Evolutionary conservation across 2,888 invertebrate genomes (phyloP).

Genomic region (Empis livida): DNA sequence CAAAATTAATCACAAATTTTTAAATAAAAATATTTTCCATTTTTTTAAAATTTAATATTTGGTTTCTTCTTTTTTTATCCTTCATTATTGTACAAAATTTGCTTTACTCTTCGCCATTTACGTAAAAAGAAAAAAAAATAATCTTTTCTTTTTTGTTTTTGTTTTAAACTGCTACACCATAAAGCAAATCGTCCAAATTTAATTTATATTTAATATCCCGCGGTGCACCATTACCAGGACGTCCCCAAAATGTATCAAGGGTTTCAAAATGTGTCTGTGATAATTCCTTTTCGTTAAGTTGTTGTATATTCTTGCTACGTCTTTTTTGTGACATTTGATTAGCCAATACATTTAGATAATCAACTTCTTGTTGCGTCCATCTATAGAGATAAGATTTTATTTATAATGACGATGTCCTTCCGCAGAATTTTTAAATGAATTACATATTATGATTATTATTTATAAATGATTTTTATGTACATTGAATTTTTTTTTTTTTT

Average conservation of each 20-base stretch:
- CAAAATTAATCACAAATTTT: not conserved
- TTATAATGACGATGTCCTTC: no score
- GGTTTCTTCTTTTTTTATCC: no score
- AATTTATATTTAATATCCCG: constrained; percentile 27
- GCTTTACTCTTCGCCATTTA: constrained; percentile 18
- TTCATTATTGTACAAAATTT: constrained; percentile 15
- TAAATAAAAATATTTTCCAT: not conserved
- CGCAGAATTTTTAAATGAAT: not conserved
- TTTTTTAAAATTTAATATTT: no score
- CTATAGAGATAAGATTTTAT: constrained; percentile 11
- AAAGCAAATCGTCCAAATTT: constrained; percentile 36
- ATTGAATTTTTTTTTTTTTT: constrained; percentile 9
- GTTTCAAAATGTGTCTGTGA: constrained; percentile 54
- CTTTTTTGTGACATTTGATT: constrained; percentile 41
- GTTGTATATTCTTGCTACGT: constrained; percentile 27
- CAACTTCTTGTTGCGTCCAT: constrained; percentile 30
- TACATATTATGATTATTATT: constrained; percentile 1
- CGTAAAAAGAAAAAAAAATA: no score
- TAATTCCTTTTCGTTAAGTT: constrained; percentile 35
- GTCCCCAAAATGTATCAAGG: constrained; percentile 67
- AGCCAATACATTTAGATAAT: constrained; percentile 40
- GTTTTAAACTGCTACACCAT: constrained; percentile 23
- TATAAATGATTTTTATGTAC: no score
- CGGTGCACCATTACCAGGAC: constrained; percentile 50
- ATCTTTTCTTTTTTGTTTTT: not conserved